Conservation (phyloP, 2,113 vertebrate species). For the Fregetta grallaria region DNA sequence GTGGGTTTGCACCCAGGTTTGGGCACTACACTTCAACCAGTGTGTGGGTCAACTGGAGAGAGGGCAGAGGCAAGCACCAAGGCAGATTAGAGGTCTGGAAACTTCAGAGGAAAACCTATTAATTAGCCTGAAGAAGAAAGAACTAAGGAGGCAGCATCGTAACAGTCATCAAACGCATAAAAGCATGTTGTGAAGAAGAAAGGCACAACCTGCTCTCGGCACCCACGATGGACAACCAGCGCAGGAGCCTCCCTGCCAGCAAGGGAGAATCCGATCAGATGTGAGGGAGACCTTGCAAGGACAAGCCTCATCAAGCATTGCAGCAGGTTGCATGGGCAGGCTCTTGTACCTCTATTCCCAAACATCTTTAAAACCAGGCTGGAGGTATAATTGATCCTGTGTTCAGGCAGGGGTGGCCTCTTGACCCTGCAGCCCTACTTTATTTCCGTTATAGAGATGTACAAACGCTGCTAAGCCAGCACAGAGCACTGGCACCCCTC, state of each 20-base stretch:
- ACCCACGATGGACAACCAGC: rapidly evolving
- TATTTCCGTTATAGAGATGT: background rate
- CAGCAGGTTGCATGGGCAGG: background rate
- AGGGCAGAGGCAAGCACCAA: background rate
- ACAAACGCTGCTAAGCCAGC: background rate
- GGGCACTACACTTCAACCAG: background rate
- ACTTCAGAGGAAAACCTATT: background rate
- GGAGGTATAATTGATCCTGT: background rate
- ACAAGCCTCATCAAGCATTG: background rate
- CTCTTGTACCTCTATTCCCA: background rate
- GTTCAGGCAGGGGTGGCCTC: background rate
- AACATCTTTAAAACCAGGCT: background rate
- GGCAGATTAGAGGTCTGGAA: background rate
- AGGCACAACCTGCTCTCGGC: rapidly evolving
- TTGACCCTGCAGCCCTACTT: background rate
- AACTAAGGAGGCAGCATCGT: background rate
- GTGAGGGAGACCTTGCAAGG: background rate
- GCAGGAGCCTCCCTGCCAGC: background rate
- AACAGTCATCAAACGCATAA: background rate
- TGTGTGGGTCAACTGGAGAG: background rate
- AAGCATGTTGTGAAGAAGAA: background rate
- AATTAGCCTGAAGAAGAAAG: background rate
- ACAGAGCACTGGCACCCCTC: background rate
- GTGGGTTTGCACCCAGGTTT: background rate
- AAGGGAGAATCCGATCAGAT: rapidly evolving